Base-by-base conservation (phyloP, 1,140 invertebrate genomes). In the Cherax quadricarinatus region DNA sequence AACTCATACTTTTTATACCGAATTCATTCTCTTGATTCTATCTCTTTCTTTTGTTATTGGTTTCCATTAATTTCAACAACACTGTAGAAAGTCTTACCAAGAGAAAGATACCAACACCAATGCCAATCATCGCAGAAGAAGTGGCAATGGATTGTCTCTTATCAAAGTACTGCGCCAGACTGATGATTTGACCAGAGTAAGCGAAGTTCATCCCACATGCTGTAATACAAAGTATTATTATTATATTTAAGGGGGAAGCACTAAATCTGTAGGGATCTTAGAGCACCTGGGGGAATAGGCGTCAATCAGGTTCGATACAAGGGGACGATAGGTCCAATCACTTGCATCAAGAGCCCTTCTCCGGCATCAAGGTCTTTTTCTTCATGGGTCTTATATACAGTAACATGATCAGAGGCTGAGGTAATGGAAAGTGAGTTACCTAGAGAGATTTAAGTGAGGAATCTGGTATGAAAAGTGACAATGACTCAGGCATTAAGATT, bases 201-300 rank as follows among this genome's bases (percentile, higher is more conserved):
- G 96, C 95, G 93, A 96, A 94, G 30, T 96, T 96, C 93, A 96
- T 95, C 14, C 96, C 96, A 89, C 96, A 95, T 18, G 96, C 96
- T 96, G 94, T 66, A 79, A 91, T 24, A 73, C 51, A 93, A 83
- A 14, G 66, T 3, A 62, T 21, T 4, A 24, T 80, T 75, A 85
- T 57, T 10, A 57, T 12, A 66, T 21, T 57, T 10, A 57, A 14
- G 30, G 30, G 30, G 30, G 30, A 2, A 41, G 30, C 30, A 2
- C 30, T 41, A 41, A 41, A 41, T 41, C 30, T 41, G 30, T 41
- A 41, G 30, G 30, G 30, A 41, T 41, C 30, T 41, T 41, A 41
- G 2, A 41, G 30, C 30, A 41, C 30, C 30, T 41, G 30, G 30
- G 30, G 30, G 30, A 41, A 41, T 41, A 2, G 30, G 30, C 0